Base-by-base conservation (phyloP, 1,140 invertebrate species). In the Charaxes varanes region DNA sequence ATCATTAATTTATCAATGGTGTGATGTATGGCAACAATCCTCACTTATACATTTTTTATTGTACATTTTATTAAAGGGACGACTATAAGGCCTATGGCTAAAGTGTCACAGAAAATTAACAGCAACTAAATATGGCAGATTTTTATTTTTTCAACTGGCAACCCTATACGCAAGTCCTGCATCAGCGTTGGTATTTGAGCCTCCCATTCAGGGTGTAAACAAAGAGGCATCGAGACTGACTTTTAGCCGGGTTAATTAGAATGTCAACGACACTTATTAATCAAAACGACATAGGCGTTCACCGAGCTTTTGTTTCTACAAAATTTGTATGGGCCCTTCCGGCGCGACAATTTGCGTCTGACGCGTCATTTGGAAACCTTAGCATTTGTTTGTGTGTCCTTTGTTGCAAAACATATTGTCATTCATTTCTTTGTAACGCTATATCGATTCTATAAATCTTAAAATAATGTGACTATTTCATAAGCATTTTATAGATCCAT, bases 211-310 rank as follows among this genome's bases (percentile, higher is more conserved):
- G 40, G 38, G 23, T 16, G 43, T 49, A 54, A 66, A 69, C 67
- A 70, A 73, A 70, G 55, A 56, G 48, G 60, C 53, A 31, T 46
- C 41, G 50, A 34, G 49, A 41, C 33, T 62, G 72, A 77, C 69
- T 73, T 77, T 77, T 69, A 64, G 60, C 62, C 54, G 65, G 62
- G 60, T 74, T 72, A 78, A 78, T 78, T 78, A 78, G 68, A 74
- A 69, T 74, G 73, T 78, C 73, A 78, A 62, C 65, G 60, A 47
- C 62, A 65, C 64, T 74, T 74, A 78, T 78, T 78, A 74, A 78
- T 78, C 68, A 78, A 70, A 65, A 57, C 48, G 61, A 38, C 56
- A 51, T 44, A 44, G 45, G 48, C 59, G 46, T 49, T 52, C 48
- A 37, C 22, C 19, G 42, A 19, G 18, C 36, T 44, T 50, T 54